These are phyloP conservation scores for Bimastos eiseni DNA, from an alignment of 2,888 invertebrate genomes.

Conservation along the genomic window DNA sequence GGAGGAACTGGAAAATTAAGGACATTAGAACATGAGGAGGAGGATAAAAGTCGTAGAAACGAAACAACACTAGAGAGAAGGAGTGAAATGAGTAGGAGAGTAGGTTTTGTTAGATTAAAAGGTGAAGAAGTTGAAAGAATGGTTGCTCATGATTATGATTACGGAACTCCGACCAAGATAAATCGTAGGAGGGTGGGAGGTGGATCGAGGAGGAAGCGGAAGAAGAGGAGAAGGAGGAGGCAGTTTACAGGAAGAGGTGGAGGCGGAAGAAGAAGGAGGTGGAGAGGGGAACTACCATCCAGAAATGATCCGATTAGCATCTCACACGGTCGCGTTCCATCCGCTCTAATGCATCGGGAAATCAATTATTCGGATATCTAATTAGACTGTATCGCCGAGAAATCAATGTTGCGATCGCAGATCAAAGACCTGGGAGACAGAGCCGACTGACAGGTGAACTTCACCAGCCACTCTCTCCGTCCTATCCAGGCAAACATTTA, in stretches of 20 bases:
- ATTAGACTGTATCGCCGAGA: slow-evolving; percentile 5
- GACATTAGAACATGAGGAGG: no score
- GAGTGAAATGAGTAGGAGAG: no score
- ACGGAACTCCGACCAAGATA: no score
- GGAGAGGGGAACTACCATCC: not conserved
- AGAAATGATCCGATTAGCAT: not conserved
- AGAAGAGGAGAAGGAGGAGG: not conserved
- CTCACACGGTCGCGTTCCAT: not conserved
- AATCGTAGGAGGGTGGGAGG: no score
- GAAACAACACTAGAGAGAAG: no score
- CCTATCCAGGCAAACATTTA: not conserved
- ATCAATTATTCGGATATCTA: slow-evolving; percentile 13
- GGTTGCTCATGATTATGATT: no score
- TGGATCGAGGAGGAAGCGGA: not conserved
- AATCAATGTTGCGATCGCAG: not conserved
- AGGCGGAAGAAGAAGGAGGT: not conserved
- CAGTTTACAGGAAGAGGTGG: not conserved
- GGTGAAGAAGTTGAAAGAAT: no score
- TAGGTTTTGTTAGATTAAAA: no score
- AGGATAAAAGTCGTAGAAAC: no score
- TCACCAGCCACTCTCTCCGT: not conserved
- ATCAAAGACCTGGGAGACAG: not conserved
- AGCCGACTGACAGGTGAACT: not conserved
- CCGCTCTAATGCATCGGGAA: slow-evolving; percentile 6
- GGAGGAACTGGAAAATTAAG: no score